Percentiles rank a stretch among this genome's conserved stretches.
phyloP scores from a whole-genome alignment of 2,888 invertebrate genomes.

The Cabera pusaria region DNA sequence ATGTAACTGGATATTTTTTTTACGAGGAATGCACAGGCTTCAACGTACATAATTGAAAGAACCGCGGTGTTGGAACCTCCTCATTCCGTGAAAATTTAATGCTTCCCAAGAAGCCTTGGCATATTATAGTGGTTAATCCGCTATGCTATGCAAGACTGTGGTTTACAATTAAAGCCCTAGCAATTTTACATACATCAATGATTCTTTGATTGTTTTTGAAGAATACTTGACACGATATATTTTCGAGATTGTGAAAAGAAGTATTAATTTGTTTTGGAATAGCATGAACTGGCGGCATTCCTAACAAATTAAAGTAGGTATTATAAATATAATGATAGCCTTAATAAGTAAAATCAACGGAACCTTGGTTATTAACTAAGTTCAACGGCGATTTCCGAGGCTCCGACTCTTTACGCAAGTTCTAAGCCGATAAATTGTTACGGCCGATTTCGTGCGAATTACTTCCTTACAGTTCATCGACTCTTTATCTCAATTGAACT shows the following conservation, averaged over 20 bases:
- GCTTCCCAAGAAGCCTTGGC: conserved; percentile 62
- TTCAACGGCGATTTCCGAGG: conserved; percentile 42
- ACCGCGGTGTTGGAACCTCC: conserved; percentile 35
- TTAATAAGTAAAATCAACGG: no score
- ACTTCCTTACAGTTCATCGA: conserved; percentile 52
- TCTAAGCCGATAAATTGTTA: conserved; percentile 60
- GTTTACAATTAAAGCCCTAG: conserved; percentile 43
- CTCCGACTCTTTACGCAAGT: conserved; percentile 50
- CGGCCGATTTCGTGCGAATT: conserved; percentile 61
- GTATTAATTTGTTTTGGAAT: no score
- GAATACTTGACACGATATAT: no score
- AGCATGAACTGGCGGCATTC: no score
- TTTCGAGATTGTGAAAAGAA: no score
- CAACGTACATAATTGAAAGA: conserved; percentile 59
- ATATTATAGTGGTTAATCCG: conserved; percentile 58
- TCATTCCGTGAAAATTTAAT: conserved; percentile 55
- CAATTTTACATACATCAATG: conserved; percentile 21
- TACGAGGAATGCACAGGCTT: conserved; percentile 48
- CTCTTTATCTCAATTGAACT: conserved; percentile 48
- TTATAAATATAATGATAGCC: conserved; percentile 1
- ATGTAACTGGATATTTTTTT: conserved; percentile 50
- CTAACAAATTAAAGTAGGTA: neutral
- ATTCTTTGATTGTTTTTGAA: no score
- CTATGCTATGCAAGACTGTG: conserved; percentile 29
- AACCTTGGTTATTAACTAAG: conserved; percentile 45